phyloP scores from a whole-genome alignment of 2,888 invertebrate genomes.

The Apomyelois bistriatella region DNA sequence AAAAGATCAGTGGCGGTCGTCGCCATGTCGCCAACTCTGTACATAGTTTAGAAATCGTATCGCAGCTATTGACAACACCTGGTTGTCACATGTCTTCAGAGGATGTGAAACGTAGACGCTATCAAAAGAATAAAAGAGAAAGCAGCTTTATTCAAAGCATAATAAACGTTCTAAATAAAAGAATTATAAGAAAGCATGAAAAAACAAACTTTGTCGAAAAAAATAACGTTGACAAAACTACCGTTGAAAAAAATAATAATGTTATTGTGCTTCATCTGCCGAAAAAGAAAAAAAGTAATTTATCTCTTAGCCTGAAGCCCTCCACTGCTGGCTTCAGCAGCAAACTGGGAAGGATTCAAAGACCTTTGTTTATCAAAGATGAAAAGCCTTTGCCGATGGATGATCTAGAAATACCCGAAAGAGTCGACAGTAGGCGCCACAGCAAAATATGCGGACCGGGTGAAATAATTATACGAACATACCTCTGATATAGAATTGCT shows the following conservation, averaged over 20 bases:
- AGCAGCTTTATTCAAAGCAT: slow-evolving; percentile 32
- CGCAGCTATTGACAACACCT: slow-evolving; percentile 40
- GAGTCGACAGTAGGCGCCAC: slow-evolving; percentile 17
- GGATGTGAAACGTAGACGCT: slow-evolving; percentile 27
- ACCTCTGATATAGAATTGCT: neutral
- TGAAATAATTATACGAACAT: slow-evolving; percentile 34
- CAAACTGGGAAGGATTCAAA: slow-evolving; percentile 29
- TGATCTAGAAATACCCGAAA: neutral
- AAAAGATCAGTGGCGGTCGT: neutral
- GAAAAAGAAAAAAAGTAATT: slow-evolving; percentile 31
- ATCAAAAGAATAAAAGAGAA: slow-evolving; percentile 24
- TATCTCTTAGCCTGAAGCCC: slow-evolving; percentile 9
- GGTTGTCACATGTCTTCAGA: slow-evolving; percentile 27
- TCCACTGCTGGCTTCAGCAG: neutral
- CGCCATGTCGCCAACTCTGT: slow-evolving; percentile 29
- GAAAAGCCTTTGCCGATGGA: slow-evolving; percentile 20
- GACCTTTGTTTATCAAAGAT: slow-evolving; percentile 37
- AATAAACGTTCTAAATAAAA: slow-evolving; percentile 34
- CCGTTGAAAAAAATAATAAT: slow-evolving; percentile 32
- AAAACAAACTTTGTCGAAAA: slow-evolving; percentile 22
- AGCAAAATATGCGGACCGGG: slow-evolving; percentile 47
- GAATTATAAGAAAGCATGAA: slow-evolving; percentile 27
- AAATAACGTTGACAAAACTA: slow-evolving; percentile 22
- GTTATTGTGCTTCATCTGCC: slow-evolving; percentile 36
- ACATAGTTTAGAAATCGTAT: slow-evolving; percentile 45